Evolutionary conservation across 2,113 vertebrate genomes (phyloP).

Genomic region (Hippolais icterina): DNA sequence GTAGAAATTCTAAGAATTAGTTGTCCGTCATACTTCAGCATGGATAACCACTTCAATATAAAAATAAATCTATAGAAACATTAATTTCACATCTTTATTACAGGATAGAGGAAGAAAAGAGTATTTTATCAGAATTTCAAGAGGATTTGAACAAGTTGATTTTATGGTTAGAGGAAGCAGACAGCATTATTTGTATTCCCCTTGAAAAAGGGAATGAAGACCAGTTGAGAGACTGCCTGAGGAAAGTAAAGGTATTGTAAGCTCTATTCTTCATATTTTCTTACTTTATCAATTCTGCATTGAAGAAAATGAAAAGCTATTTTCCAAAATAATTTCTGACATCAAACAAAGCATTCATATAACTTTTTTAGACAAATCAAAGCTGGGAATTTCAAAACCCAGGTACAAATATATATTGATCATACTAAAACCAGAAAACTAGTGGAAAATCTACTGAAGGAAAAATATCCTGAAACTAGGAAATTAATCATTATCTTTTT

Average conservation of each 20-base stretch:
- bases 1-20: neutral
- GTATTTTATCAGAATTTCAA: constrained; percentile 79
- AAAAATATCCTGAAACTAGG: neutral
- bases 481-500: neutral
- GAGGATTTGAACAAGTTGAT: constrained; percentile 84
- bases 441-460: neutral
- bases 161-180: constrained; percentile 87
- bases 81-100: neutral
- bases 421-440: neutral
- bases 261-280: neutral
- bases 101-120: constrained; percentile 86
- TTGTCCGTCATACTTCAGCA: neutral
- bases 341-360: neutral
- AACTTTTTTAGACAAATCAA: neutral
- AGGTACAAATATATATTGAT: neutral
- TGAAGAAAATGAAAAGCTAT: neutral
- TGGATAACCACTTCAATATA: neutral
- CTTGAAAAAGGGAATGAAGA: constrained; percentile 83
- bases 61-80: neutral
- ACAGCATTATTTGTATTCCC: constrained; percentile 68
- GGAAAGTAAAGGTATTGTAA: constrained; percentile 87
- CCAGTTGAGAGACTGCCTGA: constrained; percentile 84
- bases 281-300: neutral
- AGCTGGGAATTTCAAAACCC: neutral
- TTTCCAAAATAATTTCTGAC: neutral